Evolutionary conservation across 2,113 vertebrate genomes (phyloP).

Genomic region (Dicaeum eximium): DNA sequence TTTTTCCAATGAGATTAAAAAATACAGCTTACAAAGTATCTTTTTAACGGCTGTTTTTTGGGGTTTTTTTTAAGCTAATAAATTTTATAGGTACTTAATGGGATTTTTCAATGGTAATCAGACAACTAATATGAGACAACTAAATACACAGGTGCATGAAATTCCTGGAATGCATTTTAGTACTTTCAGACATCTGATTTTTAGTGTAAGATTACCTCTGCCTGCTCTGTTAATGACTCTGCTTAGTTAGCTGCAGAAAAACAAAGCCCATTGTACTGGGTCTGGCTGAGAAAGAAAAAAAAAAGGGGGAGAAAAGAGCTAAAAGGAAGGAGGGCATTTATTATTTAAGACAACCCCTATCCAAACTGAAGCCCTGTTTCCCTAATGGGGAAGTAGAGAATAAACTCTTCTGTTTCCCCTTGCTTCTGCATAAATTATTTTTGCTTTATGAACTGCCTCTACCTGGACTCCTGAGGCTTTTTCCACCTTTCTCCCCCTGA

Average conservation of each 20-base stretch:
- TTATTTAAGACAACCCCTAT: neutral
- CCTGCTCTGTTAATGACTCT: neutral
- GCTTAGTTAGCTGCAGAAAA: neutral
- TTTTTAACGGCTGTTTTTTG: neutral
- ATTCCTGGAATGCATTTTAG: neutral
- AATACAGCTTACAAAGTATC: neutral
- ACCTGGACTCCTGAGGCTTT: neutral
- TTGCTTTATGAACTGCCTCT: neutral
- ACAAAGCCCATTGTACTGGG: neutral
- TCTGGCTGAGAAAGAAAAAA: neutral
- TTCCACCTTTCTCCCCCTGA: neutral
- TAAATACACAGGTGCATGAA: neutral
- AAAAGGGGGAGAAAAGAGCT: accelerated
- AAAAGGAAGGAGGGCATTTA: neutral
- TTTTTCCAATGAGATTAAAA: neutral
- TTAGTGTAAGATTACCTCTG: neutral
- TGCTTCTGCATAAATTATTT: neutral
- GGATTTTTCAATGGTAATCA: neutral
- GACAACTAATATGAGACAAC: neutral
- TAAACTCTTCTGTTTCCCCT: neutral
- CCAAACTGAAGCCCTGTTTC: neutral
- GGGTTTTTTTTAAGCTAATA: neutral
- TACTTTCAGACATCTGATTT: neutral
- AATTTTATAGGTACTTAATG: neutral
- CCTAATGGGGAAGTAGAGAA: neutral